Conservation (phyloP, 2,888 invertebrate species). For the Netelia melanura region DNA sequence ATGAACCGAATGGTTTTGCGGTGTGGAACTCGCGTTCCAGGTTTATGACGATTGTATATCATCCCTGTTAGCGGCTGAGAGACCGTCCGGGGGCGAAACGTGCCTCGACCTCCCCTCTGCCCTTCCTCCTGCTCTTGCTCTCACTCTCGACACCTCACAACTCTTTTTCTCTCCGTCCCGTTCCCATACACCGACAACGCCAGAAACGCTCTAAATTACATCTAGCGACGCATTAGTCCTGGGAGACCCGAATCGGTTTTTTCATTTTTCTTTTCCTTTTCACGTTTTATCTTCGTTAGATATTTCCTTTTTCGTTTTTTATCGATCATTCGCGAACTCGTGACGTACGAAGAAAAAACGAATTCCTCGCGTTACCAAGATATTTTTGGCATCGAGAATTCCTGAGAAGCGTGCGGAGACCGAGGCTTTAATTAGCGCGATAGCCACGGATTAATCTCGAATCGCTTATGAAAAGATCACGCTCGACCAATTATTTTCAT, state of each 20-base stretch:
- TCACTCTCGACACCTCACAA: constrained; percentile 44
- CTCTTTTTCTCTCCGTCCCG: constrained; percentile 43
- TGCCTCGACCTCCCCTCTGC: background rate
- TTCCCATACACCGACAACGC: constrained; percentile 47
- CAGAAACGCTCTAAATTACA: constrained; percentile 49
- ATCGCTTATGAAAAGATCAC: too few relatives aligned
- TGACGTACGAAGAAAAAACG: background rate
- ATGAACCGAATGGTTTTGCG: constrained; percentile 31
- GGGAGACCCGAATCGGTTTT: constrained; percentile 17
- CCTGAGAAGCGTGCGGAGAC: too few relatives aligned
- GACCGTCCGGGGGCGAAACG: constrained; percentile 23
- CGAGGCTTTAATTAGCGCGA: too few relatives aligned
- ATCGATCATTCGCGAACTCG: background rate
- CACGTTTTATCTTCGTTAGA: background rate
- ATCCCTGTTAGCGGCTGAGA: constrained; percentile 18
- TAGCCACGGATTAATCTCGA: too few relatives aligned
- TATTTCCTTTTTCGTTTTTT: background rate
- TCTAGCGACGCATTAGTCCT: constrained; percentile 28
- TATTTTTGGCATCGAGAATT: constrained; percentile 15
- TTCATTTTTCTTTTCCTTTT: background rate
- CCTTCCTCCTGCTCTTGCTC: too few relatives aligned
- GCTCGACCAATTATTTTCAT: too few relatives aligned
- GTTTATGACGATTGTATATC: constrained; percentile 48
- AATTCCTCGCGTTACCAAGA: constrained; percentile 20
- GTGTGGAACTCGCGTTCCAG: constrained; percentile 16